These are phyloP conservation scores for Protonemura montana DNA, from an alignment of 2,888 invertebrate species.

Conservation along the genomic window DNA sequence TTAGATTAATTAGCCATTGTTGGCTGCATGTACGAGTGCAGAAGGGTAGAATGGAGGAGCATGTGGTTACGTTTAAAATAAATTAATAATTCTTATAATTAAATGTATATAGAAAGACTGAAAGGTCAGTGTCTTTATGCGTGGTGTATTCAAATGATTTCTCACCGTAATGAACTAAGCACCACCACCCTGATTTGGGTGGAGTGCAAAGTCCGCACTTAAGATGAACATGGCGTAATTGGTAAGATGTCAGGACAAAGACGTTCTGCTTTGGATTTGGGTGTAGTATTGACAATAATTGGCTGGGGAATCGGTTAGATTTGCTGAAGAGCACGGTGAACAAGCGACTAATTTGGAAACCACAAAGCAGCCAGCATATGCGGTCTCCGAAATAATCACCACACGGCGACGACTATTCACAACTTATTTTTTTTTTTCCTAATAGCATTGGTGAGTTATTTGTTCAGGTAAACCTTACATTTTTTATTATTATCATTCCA, in stretches of 20 bases:
- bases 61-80: neutral
- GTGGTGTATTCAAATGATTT: neutral
- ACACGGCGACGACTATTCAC: neutral
- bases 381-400: neutral
- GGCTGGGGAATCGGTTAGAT: neutral
- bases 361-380: neutral
- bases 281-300: conserved; percentile 7
- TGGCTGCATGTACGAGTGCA: neutral
- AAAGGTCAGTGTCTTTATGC: neutral
- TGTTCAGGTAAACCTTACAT: neutral
- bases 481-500: neutral
- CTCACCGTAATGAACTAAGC: neutral
- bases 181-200: neutral
- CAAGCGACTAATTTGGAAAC: neutral
- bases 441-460: neutral
- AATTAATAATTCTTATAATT: neutral
- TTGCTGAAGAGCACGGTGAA: neutral
- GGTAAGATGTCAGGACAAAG: neutral
- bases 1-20: conserved; percentile 7
- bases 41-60: neutral
- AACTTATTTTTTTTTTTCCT: neutral
- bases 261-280: neutral
- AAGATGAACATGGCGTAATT: neutral
- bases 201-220: neutral
- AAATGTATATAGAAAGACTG: neutral